These are phyloP conservation scores for Prionchulus punctatus DNA, from an alignment of 2,888 invertebrate genomes.

Conservation along the genomic window DNA sequence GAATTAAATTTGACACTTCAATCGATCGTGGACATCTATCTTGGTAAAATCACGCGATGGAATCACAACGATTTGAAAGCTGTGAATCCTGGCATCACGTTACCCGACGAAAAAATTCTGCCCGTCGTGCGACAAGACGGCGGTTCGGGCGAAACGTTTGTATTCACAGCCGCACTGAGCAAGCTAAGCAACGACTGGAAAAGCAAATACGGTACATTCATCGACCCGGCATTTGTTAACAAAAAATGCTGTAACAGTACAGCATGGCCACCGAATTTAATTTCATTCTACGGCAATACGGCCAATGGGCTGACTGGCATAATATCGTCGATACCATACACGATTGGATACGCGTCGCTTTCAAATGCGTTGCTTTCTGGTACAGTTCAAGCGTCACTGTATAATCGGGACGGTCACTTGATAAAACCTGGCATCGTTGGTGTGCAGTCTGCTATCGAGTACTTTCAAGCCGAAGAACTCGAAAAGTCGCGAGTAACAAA, in stretches of 20 bases:
- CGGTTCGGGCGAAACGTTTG: not conserved
- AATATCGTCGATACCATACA: too few relatives aligned
- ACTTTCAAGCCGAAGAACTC: too few relatives aligned
- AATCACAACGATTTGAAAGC: not conserved
- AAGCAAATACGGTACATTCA: not conserved
- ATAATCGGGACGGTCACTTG: too few relatives aligned
- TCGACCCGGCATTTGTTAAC: too few relatives aligned
- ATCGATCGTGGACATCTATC: not conserved
- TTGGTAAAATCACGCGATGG: not conserved
- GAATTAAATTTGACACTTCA: not conserved
- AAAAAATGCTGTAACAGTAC: too few relatives aligned
- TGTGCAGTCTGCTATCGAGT: too few relatives aligned
- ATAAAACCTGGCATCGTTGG: too few relatives aligned
- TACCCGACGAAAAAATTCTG: not conserved
- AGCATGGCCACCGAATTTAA: too few relatives aligned
- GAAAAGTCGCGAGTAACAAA: too few relatives aligned
- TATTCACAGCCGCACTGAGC: not conserved
- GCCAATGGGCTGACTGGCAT: not conserved
- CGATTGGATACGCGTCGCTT: not conserved
- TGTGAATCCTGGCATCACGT: not conserved
- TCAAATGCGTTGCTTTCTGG: too few relatives aligned
- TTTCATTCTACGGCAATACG: not conserved
- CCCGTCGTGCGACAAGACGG: not conserved
- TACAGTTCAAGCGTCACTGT: too few relatives aligned
- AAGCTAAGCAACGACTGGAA: not conserved